Percentiles rank a stretch among this genome's conserved stretches.
Conservation (phyloP, 2,888 invertebrate species). For the Drosophila putrida region DNA sequence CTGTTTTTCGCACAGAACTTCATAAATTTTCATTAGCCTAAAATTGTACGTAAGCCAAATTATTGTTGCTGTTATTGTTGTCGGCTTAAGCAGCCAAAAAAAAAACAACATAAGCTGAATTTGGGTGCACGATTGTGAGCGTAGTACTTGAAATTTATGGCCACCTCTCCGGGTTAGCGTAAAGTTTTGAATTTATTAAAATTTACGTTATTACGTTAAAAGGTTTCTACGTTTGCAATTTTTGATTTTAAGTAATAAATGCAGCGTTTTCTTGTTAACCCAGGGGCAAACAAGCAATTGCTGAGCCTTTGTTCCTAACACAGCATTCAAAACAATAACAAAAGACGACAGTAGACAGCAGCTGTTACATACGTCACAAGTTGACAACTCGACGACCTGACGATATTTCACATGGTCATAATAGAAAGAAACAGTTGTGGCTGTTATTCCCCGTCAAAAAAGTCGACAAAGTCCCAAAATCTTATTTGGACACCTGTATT, state of each 20-base stretch:
- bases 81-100: constrained; percentile 34
- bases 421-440: constrained; percentile 22
- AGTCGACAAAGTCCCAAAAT: not conserved
- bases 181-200: constrained; percentile 73
- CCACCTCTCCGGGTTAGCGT: constrained; percentile 29
- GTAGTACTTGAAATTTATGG: constrained; percentile 41
- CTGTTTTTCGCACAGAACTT: constrained; percentile 46
- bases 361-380: constrained; percentile 34
- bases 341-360: constrained; percentile 19
- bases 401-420: constrained; percentile 14
- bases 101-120: constrained; percentile 27
- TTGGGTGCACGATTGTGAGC: not conserved
- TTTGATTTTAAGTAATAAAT: constrained; percentile 24
- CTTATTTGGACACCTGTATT: constrained; percentile 22
- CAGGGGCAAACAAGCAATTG: constrained; percentile 5
- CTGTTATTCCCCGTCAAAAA: constrained; percentile 2
- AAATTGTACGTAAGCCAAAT: constrained; percentile 43
- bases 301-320: not conserved
- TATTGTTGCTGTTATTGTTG: constrained; percentile 10
- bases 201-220: constrained; percentile 69
- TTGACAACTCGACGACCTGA: constrained; percentile 8
- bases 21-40: constrained; percentile 77
- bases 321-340: constrained; percentile 3
- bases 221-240: constrained; percentile 40
- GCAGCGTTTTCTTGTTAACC: constrained; percentile 1